Percentiles rank a stretch among this genome's conserved stretches.
Evolutionary conservation across 2,797 vertebrate species (phyloP).

Genomic region (Sandelia bainsii): DNA sequence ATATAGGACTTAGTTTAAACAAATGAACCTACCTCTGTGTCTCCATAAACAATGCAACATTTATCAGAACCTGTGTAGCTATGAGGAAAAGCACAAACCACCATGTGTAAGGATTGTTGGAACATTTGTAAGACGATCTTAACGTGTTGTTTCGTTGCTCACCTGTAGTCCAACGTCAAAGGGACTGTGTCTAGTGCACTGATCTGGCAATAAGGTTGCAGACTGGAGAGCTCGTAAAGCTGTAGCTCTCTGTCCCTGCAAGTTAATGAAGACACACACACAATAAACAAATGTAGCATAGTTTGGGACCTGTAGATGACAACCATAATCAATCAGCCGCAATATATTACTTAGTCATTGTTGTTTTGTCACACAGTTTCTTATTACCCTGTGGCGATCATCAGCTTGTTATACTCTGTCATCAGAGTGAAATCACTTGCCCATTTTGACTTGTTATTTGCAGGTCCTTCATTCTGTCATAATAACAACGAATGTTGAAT

Average conservation of each 20-base stretch:
- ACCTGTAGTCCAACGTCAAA: constrained; percentile 86
- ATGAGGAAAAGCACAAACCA: constrained; percentile 12
- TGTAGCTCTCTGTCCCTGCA: constrained; percentile 86
- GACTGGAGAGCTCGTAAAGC: constrained; percentile 85
- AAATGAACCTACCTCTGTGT: constrained; percentile 81
- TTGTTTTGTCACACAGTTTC: constrained; percentile 3
- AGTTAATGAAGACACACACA: background rate
- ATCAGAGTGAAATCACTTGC: constrained; percentile 82
- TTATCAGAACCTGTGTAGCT: constrained; percentile 82
- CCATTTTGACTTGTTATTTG: constrained; percentile 78
- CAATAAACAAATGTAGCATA: constrained; percentile 12
- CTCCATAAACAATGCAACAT: constrained; percentile 86
- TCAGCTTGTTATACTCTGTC: constrained; percentile 83
- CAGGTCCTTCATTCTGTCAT: constrained; percentile 71
- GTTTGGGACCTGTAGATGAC: background rate
- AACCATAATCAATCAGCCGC: background rate
- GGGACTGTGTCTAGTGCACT: constrained; percentile 83
- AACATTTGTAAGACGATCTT: background rate
- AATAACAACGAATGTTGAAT: background rate
- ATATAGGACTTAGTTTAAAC: constrained; percentile 20
- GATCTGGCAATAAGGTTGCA: constrained; percentile 87
- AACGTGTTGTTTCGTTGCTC: constrained; percentile 38
- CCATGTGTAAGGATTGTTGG: background rate
- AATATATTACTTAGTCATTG: constrained; percentile 4
- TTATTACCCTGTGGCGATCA: constrained; percentile 80